Conservation (phyloP, 2,888 invertebrate species). For the Dryadula phaetusa region DNA sequence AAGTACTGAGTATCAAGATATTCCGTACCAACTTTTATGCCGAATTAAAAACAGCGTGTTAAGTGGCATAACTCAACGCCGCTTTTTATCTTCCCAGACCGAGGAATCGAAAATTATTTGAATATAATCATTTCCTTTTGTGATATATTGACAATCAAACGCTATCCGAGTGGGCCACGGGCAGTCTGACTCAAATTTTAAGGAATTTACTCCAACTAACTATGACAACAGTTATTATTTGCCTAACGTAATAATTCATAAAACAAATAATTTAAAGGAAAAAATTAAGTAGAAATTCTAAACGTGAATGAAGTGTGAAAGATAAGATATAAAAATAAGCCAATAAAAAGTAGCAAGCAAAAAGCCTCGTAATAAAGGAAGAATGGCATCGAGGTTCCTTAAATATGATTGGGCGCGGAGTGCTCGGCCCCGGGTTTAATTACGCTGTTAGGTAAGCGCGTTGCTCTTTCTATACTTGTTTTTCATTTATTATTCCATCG, state of each 20-base stretch:
- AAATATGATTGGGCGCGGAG: slow-evolving; percentile 56
- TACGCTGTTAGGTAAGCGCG: slow-evolving; percentile 43
- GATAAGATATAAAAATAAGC: slow-evolving; percentile 47
- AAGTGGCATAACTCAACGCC: too few relatives aligned
- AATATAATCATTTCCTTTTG: too few relatives aligned
- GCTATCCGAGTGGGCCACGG: too few relatives aligned
- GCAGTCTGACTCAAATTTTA: too few relatives aligned
- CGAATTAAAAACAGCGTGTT: too few relatives aligned
- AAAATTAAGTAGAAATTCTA: slow-evolving; percentile 20
- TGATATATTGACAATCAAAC: too few relatives aligned
- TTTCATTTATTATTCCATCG: slow-evolving; percentile 32
- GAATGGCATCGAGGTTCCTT: slow-evolving; percentile 54
- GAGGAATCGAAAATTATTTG: too few relatives aligned
- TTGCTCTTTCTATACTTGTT: slow-evolving; percentile 27
- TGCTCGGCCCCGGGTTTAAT: slow-evolving; percentile 47
- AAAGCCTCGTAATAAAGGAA: slow-evolving; percentile 47
- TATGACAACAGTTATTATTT: not conserved
- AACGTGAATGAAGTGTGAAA: slow-evolving; percentile 30
- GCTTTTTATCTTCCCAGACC: too few relatives aligned
- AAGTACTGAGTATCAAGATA: too few relatives aligned
- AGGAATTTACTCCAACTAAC: not conserved
- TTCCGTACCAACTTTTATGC: too few relatives aligned
- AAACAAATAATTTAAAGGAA: not conserved
- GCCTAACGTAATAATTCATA: not conserved
- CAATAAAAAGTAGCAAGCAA: slow-evolving; percentile 50